phyloP scores from a whole-genome alignment of 2,113 vertebrate genomes.

The Sarotherodon lohbergeri region DNA sequence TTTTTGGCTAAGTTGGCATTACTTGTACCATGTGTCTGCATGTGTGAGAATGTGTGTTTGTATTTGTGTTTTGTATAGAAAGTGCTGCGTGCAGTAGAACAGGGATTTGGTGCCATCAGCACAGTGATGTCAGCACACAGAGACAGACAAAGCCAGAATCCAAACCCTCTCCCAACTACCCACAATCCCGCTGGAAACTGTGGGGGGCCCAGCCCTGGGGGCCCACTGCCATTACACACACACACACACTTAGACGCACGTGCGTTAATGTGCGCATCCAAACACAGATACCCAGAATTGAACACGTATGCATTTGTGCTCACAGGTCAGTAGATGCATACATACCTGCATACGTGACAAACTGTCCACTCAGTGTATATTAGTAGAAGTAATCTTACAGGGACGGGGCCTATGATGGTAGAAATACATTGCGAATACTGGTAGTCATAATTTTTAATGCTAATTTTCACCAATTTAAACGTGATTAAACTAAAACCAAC shows the following conservation, averaged over 20 bases:
- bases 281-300: neutral
- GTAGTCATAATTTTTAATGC: neutral
- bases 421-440: neutral
- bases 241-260: neutral
- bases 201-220: conserved; percentile 41
- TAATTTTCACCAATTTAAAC: neutral
- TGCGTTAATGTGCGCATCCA: neutral
- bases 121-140: conserved; percentile 80
- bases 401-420: neutral
- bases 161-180: conserved; percentile 53
- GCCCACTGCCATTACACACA: neutral
- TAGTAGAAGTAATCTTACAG: neutral
- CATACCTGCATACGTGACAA: neutral
- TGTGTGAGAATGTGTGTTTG: conserved; percentile 8
- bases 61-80: conserved; percentile 82
- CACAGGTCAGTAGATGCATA: neutral
- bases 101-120: conserved; percentile 85
- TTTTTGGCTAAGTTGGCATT: conserved; percentile 79
- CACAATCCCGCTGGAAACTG: conserved; percentile 64
- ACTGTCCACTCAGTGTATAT: neutral
- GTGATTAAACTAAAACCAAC: neutral
- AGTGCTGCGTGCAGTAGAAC: conserved; percentile 82
- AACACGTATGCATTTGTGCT: neutral
- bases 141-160: conserved; percentile 78
- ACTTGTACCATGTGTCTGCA: conserved; percentile 41